Base-by-base conservation (phyloP, 2,113 vertebrate genomes). In the Triplophysa dalaica region DNA sequence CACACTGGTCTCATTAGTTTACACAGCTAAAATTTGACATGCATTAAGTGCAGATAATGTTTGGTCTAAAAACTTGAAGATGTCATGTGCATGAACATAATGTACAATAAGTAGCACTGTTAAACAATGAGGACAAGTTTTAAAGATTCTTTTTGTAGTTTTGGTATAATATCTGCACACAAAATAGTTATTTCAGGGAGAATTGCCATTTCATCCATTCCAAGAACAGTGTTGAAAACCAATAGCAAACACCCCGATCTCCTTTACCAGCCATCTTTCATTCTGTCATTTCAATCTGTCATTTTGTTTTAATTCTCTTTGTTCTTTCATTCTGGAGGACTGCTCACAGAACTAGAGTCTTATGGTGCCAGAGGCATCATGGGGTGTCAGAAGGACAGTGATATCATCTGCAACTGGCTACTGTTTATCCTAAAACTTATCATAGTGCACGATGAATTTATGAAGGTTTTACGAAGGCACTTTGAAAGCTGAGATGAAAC, bases 201-300 rank as follows among this genome's bases (percentile, higher is more conserved):
- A 24, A 62, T 10, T 22, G 7, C 60, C 12, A 75, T 62, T 43
- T 50, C 24, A 29, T 21, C 72, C 22, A 29, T 63, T 75, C 4
- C 14, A 45, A 48, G 72, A 62, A n/a, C 72, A 62, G 12, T 26
- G 14, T 12, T 33, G 26, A 72, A 21, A 2, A 21, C 26, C n/a
- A 6, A 9, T 8, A 9, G n/a, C 21, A 60, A 73, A 43, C 13
- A 60, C 11, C 22, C 56, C 8, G 1, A 21, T 63, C 9, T n/a
- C 22, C 0, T 29, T 11, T 63, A 13, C 73, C 58, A 63, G 41
- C 41, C 24, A 50, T 50, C 16, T 14, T 22, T 60, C 70, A 61
- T 60, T 73, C 33, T 60, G 54, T 61, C 41, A 74, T 75, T 63
- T 48, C 41, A 50, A 4, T 63, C 73, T 75, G 41, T 63, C 58